These are phyloP conservation scores for Ditylenchus dipsaci DNA, from an alignment of 1,140 invertebrate species.

Conservation along the genomic window DNA sequence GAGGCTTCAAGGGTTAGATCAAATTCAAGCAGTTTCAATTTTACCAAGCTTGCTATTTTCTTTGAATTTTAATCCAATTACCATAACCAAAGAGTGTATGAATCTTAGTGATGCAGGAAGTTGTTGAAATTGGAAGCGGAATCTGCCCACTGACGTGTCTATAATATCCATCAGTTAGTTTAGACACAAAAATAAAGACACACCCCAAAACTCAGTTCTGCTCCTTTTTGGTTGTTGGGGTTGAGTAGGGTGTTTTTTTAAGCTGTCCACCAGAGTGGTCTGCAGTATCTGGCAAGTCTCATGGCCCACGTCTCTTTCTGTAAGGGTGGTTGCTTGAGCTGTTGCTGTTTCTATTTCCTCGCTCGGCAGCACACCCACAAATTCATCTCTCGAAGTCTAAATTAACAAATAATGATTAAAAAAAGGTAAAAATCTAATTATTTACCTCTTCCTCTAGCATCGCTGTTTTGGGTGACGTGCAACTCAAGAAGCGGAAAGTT, in stretches of 20 bases:
- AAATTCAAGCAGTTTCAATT: too few relatives aligned
- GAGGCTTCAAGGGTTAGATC: too few relatives aligned
- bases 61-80: too few relatives aligned
- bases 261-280: slow-evolving; percentile 68
- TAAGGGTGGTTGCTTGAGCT: slow-evolving; percentile 78
- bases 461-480: slow-evolving; percentile 79
- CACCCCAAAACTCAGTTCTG: neutral
- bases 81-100: slow-evolving; percentile 80
- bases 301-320: slow-evolving; percentile 76
- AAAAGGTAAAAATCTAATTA: too few relatives aligned
- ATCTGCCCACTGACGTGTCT: slow-evolving; percentile 84
- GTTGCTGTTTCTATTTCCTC: slow-evolving; percentile 70
- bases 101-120: slow-evolving; percentile 86
- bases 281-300: slow-evolving; percentile 68
- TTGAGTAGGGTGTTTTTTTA: slow-evolving; percentile 35
- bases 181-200: neutral
- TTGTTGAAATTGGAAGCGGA: slow-evolving; percentile 82
- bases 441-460: neutral
- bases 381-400: slow-evolving; percentile 63
- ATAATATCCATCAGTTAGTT: slow-evolving; percentile 65
- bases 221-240: slow-evolving; percentile 5
- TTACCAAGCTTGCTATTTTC: too few relatives aligned
- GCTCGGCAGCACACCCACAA: slow-evolving; percentile 75
- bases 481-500: slow-evolving; percentile 72
- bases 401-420: too few relatives aligned